A percentile compares a stretch with the other conserved stretches of the same genome.
Conservation (phyloP, 2,888 invertebrate genomes). For the Lithophane ornitopus region DNA sequence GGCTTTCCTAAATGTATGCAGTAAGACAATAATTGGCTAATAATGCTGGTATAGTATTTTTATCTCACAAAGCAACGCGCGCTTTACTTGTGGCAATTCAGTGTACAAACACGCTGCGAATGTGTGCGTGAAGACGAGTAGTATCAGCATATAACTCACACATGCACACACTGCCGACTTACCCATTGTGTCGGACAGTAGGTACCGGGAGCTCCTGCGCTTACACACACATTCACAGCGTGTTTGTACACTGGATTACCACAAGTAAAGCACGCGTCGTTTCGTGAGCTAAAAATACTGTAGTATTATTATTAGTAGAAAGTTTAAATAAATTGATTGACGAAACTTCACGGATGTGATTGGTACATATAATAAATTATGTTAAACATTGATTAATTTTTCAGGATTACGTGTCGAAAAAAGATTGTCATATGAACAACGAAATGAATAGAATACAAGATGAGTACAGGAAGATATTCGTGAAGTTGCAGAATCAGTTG, state of each 20-base stretch:
- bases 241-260: too few relatives aligned
- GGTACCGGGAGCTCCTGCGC: not conserved
- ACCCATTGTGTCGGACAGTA: not conserved
- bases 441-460: slow-evolving; percentile 92
- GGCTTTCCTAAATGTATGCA: too few relatives aligned
- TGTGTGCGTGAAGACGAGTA: not conserved
- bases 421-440: slow-evolving; percentile 91
- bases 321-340: not conserved
- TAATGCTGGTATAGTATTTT: not conserved
- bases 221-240: not conserved
- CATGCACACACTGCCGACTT: not conserved
- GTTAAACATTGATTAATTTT: slow-evolving; percentile 32
- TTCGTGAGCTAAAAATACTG: not conserved
- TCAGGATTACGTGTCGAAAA: slow-evolving; percentile 92
- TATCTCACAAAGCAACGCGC: not conserved
- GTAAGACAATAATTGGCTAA: not conserved
- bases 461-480: slow-evolving; percentile 90
- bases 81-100: not conserved
- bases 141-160: not conserved
- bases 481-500: slow-evolving; percentile 89
- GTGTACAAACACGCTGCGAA: not conserved
- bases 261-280: not conserved
- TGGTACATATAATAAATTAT: not conserved
- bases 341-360: not conserved
- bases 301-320: not conserved